Conservation (phyloP, 2,797 vertebrate species). For the Hemibagrus guttatus region DNA sequence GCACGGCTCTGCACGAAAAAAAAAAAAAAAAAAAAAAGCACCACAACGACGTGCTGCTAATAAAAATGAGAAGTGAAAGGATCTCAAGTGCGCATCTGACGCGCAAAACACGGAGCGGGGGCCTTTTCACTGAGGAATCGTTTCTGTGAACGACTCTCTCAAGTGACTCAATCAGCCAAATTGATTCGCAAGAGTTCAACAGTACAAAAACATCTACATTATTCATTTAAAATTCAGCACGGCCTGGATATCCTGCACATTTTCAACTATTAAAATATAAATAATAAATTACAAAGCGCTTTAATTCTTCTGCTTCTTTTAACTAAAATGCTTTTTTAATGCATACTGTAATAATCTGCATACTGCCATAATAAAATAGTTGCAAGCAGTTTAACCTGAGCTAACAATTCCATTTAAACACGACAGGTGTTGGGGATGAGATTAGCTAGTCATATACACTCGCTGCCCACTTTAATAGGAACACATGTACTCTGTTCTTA, state of each 20-base stretch:
- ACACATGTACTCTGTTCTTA: no score
- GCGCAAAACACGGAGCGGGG: background rate
- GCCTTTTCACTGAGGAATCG: background rate
- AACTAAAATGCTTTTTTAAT: background rate
- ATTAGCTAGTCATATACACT: no score
- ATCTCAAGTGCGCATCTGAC: background rate
- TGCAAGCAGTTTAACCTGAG: no score
- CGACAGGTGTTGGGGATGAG: no score
- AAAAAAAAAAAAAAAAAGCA: background rate
- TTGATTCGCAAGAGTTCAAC: background rate
- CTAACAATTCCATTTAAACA: no score
- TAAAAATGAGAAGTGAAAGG: conserved; percentile 12
- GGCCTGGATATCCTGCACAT: background rate
- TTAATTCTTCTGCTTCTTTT: background rate
- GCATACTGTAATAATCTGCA: background rate
- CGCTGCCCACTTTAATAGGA: no score
- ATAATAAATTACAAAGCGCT: background rate
- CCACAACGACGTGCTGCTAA: conserved; percentile 18
- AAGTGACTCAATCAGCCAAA: background rate
- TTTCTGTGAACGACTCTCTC: background rate
- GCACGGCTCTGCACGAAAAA: background rate
- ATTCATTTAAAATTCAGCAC: background rate
- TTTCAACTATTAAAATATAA: background rate
- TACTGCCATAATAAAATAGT: no score
- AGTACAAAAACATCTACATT: background rate